A percentile compares a stretch with the other conserved stretches of the same genome.
Conservation (phyloP, 2,888 invertebrate species). For the Cheilosia vulpina region DNA sequence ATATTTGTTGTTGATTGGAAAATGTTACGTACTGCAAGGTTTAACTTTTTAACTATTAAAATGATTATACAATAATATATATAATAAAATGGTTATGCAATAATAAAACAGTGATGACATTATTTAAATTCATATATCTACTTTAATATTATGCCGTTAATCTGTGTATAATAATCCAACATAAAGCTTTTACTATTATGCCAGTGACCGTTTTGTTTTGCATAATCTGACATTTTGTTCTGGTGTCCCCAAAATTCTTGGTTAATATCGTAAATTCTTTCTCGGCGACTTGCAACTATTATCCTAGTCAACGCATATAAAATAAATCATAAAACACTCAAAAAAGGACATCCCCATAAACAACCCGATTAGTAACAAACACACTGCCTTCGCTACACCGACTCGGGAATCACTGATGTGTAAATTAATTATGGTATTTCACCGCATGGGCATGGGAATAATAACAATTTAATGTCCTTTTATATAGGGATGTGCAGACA, state of each 20-base stretch:
- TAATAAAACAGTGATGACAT: no score
- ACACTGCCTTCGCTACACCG: constrained; percentile 23
- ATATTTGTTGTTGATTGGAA: no score
- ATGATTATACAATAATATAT: no score
- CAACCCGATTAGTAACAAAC: constrained; percentile 53
- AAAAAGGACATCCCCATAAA: constrained; percentile 41
- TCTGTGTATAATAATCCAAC: no score
- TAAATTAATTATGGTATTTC: constrained; percentile 63
- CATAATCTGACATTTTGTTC: background rate
- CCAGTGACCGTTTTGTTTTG: background rate
- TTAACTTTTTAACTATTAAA: no score
- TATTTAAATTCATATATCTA: no score
- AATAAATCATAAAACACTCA: constrained; percentile 36
- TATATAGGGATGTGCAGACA: constrained; percentile 26
- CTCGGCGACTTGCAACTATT: background rate
- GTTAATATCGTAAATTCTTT: constrained; percentile 4
- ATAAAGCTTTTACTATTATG: background rate
- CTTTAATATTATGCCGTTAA: no score
- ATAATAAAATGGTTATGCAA: no score
- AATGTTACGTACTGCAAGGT: no score
- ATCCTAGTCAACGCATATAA: background rate
- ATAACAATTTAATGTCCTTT: constrained; percentile 44
- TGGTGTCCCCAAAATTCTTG: background rate
- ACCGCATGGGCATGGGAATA: constrained; percentile 50
- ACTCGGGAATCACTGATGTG: constrained; percentile 50